Evolutionary conservation across 2,888 invertebrate species (phyloP), one percentile per base, ranked within the genome.

Genomic region (Eristalis intricaria): DNA sequence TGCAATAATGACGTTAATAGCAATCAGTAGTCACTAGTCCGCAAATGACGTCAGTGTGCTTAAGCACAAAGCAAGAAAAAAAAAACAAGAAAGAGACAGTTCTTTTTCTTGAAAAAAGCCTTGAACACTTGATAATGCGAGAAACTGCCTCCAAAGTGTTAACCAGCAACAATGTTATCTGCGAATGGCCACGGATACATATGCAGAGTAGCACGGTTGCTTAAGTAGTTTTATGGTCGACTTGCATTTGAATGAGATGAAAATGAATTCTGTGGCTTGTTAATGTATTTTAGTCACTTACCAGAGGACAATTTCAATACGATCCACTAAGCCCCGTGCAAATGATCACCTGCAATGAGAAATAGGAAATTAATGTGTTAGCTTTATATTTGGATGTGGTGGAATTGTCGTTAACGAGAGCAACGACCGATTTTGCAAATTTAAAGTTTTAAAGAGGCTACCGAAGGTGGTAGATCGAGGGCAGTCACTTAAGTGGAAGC

Each of bases 211-310:
- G 50, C 38, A 22, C 29, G 32, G 5, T 32, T 32, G 32, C 22
- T 66, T 50, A 65, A 43, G 23, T 19, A 19, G 50, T 66, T 13
- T 50, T 66, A 29, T 50, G 50, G 50, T 29, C 50, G 29, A 10
- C 26, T 66, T 66, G 50, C 29, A 66, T 50, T 50, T 65, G n/a
- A 63, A 63, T 63, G 61, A 32, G 32, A 32, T 29, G 61, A 7
- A 63, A 29, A 63, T n/a, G 10, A 50, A 19, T 50, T 29, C 32
- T 15, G 61, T 19, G n/a, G 32, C 29, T 29, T 29, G 26, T 8
- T 29, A 61, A 26, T 63, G 29, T 13, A 58, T 58, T 58, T 4
- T 58, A 58, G 58, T 13, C 56, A 70, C 69, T 70, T 58, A 70
- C 69, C 69, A 35, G 58, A 58, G 13, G 58, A 58, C 15, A 35